These are phyloP conservation scores for Artibeus jamaicensis DNA, from an alignment of 2,797 vertebrate species.

Conservation along the genomic window DNA sequence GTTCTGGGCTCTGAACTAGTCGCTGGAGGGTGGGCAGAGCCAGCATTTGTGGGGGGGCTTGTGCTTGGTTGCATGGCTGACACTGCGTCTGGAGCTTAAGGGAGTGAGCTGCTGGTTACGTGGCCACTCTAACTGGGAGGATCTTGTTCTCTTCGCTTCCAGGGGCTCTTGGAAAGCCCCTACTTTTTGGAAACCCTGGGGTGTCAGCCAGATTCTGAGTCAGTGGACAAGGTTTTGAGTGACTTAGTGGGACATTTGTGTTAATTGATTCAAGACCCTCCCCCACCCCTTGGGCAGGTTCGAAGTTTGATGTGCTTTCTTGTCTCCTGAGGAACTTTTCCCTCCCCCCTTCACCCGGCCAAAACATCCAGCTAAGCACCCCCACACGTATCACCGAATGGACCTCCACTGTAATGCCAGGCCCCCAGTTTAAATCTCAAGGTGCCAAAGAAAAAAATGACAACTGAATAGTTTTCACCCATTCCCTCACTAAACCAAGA, in stretches of 20 bases:
- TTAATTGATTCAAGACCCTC: not conserved
- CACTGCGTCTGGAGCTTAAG: not conserved
- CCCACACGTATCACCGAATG: not conserved
- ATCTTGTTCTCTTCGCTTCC: constrained; percentile 40
- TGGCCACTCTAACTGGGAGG: constrained; percentile 59
- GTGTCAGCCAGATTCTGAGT: constrained; percentile 4
- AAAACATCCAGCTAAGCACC: not conserved
- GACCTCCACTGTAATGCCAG: not conserved
- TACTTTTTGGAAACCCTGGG: constrained; percentile 48
- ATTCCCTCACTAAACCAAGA: not conserved
- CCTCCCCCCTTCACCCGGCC: not conserved
- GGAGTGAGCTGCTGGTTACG: constrained; percentile 36
- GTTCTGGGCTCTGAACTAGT: not conserved
- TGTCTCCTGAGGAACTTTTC: not conserved
- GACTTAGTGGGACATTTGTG: constrained; percentile 1
- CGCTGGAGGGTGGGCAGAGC: not conserved
- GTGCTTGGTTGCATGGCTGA: not conserved
- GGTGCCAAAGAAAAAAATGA: not conserved
- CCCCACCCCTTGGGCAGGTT: not conserved
- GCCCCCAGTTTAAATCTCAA: not conserved
- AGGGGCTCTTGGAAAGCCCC: constrained; percentile 27
- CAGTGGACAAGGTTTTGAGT: not conserved
- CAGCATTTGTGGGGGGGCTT: not conserved
- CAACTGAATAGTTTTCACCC: not conserved
- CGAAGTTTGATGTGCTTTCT: constrained; percentile 1